Base-by-base conservation (phyloP, 1,140 invertebrate genomes). In the Rhynchophorus ferrugineus region DNA sequence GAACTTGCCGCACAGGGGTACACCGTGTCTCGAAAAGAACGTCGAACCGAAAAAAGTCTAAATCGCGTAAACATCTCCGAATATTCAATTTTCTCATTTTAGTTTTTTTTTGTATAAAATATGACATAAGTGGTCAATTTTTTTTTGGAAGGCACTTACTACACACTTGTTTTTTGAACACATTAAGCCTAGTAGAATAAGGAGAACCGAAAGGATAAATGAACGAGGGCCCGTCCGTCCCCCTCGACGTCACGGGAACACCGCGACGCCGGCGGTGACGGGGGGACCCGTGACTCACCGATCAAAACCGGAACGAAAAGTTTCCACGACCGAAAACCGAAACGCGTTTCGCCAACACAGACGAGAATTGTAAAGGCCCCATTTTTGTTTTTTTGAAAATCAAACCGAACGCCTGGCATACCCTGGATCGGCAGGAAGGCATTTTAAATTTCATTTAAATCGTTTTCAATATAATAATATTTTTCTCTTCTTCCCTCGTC, bases 131-230 rank as follows among this genome's bases (percentile, higher is more conserved):
- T 68, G 66, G 68, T 68, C 65, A 65, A 60, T 29, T 29, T 29
- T 54, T 60, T 59, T 66, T 67, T 68, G 61, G 65, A 69, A 69
- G 68, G 68, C 68, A 69, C 68, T 69, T 69, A 66, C 68, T 69
- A 69, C 68, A 64, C 68, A 64, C 61, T 50, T 54, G 44, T 43
- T 66, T 69, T 69, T 69, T 67, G 68, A 69, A 69, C 68, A 69
- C 68, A 69, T 69, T 64, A 29, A 68, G 66, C 68, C 66, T 69
- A 69, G 68, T 66, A 57, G 49, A 34, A 14, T 17, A 19, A 47
- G 34, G 60, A 45, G 58, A 63, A 53, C 18, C 5, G 43, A 62
- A 54, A 37, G 44, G 33, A 21, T 19, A 50, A 56, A 57, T 52
- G 35, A 44, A 54, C n/a, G 16, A 44, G 3, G n/a, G n/a, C n/a